Base-by-base conservation (phyloP, 2,888 invertebrate genomes). In the Polydrusus pterygomalis region DNA sequence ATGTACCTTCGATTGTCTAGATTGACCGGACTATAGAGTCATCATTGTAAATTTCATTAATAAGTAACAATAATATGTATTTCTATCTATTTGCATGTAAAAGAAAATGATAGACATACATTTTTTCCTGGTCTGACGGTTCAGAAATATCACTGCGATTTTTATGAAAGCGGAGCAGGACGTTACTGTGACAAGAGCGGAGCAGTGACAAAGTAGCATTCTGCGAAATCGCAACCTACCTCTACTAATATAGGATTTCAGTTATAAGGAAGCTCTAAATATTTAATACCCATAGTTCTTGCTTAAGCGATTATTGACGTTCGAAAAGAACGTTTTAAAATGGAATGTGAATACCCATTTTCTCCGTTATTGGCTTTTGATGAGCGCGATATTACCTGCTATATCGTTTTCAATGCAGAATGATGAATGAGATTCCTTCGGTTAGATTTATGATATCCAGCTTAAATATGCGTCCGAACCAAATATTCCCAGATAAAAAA, bases 371-470 rank as follows among this genome's bases (percentile, higher is more conserved):
- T 38, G 58, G 58, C 47, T 67, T 67, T 58, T 73, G 73, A 73
- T 73, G 58, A 67, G 67, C 73, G 58, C 65, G 45, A 67, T 65
- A 73, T 73, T 73, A 60, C 73, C 49, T 73, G 47, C 73, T 67
- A 73, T 73, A 67, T 67, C 73, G 67, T 67, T 67, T 67, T 58
- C 67, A 38, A 34, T 58, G 65, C 9, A 38, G 67, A 67, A 40
- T 73, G 73, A 73, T 73, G 67, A 73, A 73, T 73, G 73, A 45
- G 73, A 58, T 67, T 43, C 18, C 47, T 43, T 67, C 58, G 65
- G 68, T 68, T 62, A 74, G 73, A 74, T 74, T 74, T 74, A 74
- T 68, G 73, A 68, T 62, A 45, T 25, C 73, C 38, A n/a, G 54
- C 25, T 20, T 68, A 60, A 74, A 74, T 74, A 68, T 68, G 67